Percentiles rank a stretch among this genome's conserved stretches.
Evolutionary conservation across 2,888 invertebrate species (phyloP).

Genomic region (Acheta domesticus): DNA sequence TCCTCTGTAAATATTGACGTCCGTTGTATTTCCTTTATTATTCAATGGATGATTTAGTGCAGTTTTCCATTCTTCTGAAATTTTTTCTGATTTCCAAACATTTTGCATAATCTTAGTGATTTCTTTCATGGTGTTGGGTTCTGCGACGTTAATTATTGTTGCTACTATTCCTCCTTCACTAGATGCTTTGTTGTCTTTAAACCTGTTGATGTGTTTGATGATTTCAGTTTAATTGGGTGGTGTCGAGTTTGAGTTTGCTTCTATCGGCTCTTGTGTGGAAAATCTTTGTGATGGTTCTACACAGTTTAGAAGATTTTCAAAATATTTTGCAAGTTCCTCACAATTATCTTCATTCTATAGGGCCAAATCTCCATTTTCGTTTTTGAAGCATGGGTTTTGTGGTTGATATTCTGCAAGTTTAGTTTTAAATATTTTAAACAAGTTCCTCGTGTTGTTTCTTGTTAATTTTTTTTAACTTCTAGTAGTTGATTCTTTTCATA

Average conservation of each 20-base stretch:
- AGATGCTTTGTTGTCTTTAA: too few species aligned
- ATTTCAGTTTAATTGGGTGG: neutral
- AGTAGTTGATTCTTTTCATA: neutral
- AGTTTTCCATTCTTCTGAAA: constrained; percentile 25
- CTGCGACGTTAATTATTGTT: too few species aligned
- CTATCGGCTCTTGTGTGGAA: neutral
- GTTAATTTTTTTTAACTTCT: neutral
- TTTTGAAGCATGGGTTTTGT: constrained; percentile 20
- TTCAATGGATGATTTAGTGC: constrained; percentile 28
- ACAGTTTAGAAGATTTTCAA: neutral
- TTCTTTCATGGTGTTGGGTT: too few species aligned
- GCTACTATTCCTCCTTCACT: too few species aligned
- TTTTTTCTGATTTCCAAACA: constrained; percentile 27
- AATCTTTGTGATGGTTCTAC: neutral
- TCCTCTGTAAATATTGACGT: constrained; percentile 25
- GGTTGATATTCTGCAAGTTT: neutral
- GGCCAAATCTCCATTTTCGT: neutral
- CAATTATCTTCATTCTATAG: neutral
- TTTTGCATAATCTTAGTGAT: too few species aligned
- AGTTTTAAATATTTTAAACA: neutral
- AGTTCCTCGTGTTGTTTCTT: neutral
- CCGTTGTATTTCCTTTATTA: constrained; percentile 24
- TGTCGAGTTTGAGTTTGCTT: neutral
- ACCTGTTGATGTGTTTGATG: neutral
- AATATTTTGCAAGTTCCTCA: too few species aligned